These are phyloP conservation scores for Rhegmatorhina hoffmannsi DNA, from an alignment of 2,113 vertebrate genomes.

Conservation along the genomic window DNA sequence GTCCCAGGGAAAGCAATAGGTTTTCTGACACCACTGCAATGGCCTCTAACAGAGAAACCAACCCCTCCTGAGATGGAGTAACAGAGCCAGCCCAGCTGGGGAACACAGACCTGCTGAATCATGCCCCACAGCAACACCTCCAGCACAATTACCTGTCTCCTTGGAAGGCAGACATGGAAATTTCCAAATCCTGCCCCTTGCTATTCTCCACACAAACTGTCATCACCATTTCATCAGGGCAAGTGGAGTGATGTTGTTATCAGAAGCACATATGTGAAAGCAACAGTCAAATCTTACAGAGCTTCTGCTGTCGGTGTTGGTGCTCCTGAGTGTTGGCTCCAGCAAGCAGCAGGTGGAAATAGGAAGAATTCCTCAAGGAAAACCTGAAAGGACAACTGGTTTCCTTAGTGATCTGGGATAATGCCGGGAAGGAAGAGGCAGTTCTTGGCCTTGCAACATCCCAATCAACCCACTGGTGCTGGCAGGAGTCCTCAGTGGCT, in stretches of 20 bases:
- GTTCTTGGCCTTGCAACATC: not conserved
- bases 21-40: not conserved
- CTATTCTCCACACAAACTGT: not conserved
- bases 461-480: not conserved
- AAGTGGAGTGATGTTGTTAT: not conserved
- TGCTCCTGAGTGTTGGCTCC: not conserved
- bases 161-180: not conserved
- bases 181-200: not conserved
- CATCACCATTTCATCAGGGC: not conserved
- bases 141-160: not conserved
- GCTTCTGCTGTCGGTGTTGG: not conserved
- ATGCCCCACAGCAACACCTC: not conserved
- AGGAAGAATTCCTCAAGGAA: not conserved
- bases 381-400: not conserved
- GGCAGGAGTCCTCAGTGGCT: not conserved
- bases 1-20: not conserved
- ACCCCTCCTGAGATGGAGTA: not conserved
- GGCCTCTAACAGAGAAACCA: not conserved
- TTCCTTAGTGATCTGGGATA: not conserved
- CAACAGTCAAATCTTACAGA: not conserved
- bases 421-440: constrained; percentile 10
- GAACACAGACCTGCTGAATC: not conserved
- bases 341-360: not conserved
- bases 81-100: not conserved
- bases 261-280: not conserved